These are phyloP conservation scores for Cylloceria caligata DNA, from an alignment of 2,888 invertebrate genomes.

Conservation along the genomic window DNA sequence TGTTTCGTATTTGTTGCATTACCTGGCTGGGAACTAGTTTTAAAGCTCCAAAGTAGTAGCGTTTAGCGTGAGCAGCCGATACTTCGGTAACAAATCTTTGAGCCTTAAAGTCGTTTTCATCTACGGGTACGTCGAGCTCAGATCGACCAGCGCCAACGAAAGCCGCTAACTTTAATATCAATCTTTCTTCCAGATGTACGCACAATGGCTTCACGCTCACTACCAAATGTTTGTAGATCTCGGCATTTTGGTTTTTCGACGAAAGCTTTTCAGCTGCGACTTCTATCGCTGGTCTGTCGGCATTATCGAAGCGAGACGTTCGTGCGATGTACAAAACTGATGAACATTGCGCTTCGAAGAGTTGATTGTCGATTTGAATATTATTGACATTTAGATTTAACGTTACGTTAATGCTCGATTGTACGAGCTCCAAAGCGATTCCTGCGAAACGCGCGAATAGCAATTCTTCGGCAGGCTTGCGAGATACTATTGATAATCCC, in stretches of 20 bases:
- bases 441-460: constrained; percentile 90
- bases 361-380: constrained; percentile 90
- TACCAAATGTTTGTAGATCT: constrained; percentile 94
- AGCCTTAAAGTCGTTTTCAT: constrained; percentile 93
- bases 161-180: constrained; percentile 90
- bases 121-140: constrained; percentile 87
- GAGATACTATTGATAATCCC: constrained; percentile 92
- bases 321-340: constrained; percentile 92
- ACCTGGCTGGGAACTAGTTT: constrained; percentile 92
- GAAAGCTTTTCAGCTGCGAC: constrained; percentile 92
- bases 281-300: constrained; percentile 90
- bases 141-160: constrained; percentile 87
- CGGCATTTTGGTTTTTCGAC: constrained; percentile 89
- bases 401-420: constrained; percentile 86
- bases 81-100: constrained; percentile 92
- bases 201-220: constrained; percentile 93
- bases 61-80: constrained; percentile 91
- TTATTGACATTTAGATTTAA: constrained; percentile 91
- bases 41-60: constrained; percentile 95
- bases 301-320: constrained; percentile 85
- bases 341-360: constrained; percentile 93
- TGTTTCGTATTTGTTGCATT: too few species aligned
- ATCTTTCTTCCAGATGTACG: constrained; percentile 94
- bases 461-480: constrained; percentile 92
- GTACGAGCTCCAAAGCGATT: constrained; percentile 88